Evolutionary conservation across 2,113 vertebrate genomes (phyloP).

Genomic region (Uria aalge): DNA sequence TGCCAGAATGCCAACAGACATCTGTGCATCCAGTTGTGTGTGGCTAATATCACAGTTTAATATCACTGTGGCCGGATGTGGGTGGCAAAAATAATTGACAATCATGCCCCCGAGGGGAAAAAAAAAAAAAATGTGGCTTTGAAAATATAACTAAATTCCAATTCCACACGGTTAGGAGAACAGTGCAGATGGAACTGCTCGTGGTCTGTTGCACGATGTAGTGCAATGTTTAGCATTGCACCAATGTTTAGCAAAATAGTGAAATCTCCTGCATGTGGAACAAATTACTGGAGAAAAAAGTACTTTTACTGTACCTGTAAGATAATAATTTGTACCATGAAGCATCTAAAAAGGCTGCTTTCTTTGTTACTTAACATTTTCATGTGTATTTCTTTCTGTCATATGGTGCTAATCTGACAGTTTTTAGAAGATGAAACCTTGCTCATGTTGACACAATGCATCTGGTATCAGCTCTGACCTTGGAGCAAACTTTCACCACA

Average conservation of each 20-base stretch:
- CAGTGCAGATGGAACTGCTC: background rate
- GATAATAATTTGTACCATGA: background rate
- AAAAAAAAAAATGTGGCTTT: background rate
- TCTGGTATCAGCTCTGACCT: background rate
- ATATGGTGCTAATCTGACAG: background rate
- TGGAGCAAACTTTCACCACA: background rate
- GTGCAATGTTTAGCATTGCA: background rate
- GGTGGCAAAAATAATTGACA: background rate
- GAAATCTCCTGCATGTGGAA: background rate
- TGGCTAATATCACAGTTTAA: background rate
- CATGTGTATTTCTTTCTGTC: background rate
- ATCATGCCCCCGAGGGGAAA: background rate
- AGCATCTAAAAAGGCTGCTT: background rate
- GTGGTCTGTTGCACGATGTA: accelerated
- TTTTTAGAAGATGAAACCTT: background rate
- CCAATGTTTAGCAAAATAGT: background rate
- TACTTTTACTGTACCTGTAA: background rate
- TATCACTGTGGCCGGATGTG: background rate
- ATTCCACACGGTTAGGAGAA: background rate
- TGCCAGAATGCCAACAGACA: background rate
- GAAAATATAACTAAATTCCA: background rate
- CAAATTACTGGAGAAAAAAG: background rate
- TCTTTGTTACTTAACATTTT: background rate
- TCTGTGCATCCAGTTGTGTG: background rate
- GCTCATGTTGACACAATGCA: background rate